Base-by-base conservation (phyloP, 2,113 vertebrate genomes). In the Isichthys henryi region DNA sequence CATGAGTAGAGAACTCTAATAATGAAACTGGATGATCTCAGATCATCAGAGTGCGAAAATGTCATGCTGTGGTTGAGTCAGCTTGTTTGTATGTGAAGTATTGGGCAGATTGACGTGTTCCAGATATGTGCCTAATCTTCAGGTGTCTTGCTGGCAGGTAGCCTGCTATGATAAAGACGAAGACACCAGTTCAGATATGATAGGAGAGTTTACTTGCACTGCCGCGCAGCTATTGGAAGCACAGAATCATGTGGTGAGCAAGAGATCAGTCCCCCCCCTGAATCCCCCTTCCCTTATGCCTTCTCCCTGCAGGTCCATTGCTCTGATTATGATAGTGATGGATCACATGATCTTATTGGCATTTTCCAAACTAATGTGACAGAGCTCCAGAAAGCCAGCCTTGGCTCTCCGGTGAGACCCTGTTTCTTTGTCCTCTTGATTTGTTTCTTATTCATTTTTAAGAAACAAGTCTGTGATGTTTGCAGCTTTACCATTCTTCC, bases 331-430 rank as follows among this genome's bases (percentile, higher is more conserved):
- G 97, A 97, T 96, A 97, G 93, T 0, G 96, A 98, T 10, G 97
- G 97, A 21, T 96, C 97, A 1, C 97, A 98, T 90, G 98, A 99
- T 92, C 95, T 98, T 91, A 98, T 98, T 80, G 98, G 98, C n/a
- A 91, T 93, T 77, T 97, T 97, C 94, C 95, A 96, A 91, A 97
- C 94, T 23, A 98, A 92, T 91, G 94, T 98, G 89, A 92, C 93
- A 0, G 95, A 97, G 89, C 92, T 98, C 90, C 97, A 97, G 94
- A 94, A 96, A 90, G 94, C 94, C 8, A 92, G 48, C n/a, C 91
- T 86, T 0, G 89, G 95, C 90, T 95, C 95, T 66, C 94, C 27
- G 88, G 97, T 99, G 95, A 97, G 97, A 91, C 91, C 43, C 46
- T 56, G 46, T 52, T 91, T 89, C 39, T 74, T 62, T 85, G 43